Base-by-base conservation (phyloP, 2,113 vertebrate genomes). In the Tyto alba region DNA sequence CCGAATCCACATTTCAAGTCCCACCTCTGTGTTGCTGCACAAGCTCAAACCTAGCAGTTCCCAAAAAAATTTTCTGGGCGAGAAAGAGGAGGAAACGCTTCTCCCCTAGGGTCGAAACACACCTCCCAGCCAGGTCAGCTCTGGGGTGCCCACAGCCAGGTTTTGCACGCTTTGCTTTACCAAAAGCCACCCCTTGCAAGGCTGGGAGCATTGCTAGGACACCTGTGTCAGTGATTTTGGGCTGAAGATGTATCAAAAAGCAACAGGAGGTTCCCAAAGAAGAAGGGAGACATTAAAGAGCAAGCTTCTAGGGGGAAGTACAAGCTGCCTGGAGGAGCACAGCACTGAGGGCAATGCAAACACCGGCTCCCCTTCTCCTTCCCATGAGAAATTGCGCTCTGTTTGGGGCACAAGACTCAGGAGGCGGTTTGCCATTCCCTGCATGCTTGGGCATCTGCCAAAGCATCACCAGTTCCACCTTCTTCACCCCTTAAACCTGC, bases 281-380 rank as follows among this genome's bases (percentile, higher is more conserved):
- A 38, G 34, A 34, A 53, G 26, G 12, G 30, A 63, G 45, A 53
- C 53, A 26, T 67, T 17, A 52, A 67, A 57, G n/a, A 88, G 11
- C 21, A 36, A 75, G 48, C 6, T 32, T 40, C 15, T 2, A 2
- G 19, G 16, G 27, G 50, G 59, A 55, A 40, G 36, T 14, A 38
- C 1, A 0, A 73, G 17, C 38, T 45, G 43, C 29, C 7, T 23
- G 30, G n/a, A 72, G 34, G 38, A 83, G 22, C 19, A 26, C 2
- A 0, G 56, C 16, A 2, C 38, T 29, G 7, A 5, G 29, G 16
- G 47, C 30, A 29, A 19, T 0, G 12, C 53, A 16, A 36, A 74
- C 30, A 7, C 29, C 2, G 0, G 3, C 30, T 53, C 52, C 2
- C 1, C 30, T 64, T 75, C 71, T 59, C 66, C 45, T 50, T 30